Percentiles rank a stretch among this genome's conserved stretches.
phyloP scores from a whole-genome alignment of 2,113 vertebrate species.

The Thamnaconus septentrionalis region DNA sequence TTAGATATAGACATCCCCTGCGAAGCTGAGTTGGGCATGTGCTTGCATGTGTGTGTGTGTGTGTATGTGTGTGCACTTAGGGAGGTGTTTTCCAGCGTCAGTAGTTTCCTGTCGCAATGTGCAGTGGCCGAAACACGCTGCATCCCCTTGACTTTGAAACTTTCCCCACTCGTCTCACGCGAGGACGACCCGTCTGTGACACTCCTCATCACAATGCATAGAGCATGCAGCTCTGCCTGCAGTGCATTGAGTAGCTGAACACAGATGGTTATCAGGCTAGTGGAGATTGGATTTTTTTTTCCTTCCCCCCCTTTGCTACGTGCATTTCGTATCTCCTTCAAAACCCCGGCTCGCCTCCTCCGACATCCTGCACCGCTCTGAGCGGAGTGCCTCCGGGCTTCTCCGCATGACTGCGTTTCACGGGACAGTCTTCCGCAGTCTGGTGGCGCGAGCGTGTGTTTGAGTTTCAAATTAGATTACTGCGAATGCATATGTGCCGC shows the following conservation, averaged over 20 bases:
- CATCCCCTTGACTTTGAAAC: constrained; percentile 65
- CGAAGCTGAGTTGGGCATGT: not conserved
- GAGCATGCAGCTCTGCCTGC: constrained; percentile 40
- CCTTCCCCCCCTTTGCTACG: constrained; percentile 16
- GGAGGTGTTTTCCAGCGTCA: constrained; percentile 12
- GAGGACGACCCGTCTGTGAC: constrained; percentile 38
- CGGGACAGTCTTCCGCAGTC: constrained; percentile 10
- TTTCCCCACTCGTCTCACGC: constrained; percentile 33
- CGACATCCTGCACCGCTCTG: constrained; percentile 29
- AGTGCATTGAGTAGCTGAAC: constrained; percentile 52
- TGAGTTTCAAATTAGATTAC: constrained; percentile 5
- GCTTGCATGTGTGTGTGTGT: not conserved
- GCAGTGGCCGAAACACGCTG: constrained; percentile 12
- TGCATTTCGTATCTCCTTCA: constrained; percentile 26
- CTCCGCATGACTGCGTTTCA: constrained; percentile 19
- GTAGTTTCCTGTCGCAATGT: constrained; percentile 7
- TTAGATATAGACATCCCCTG: too few relatives aligned
- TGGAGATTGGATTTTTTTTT: constrained; percentile 61
- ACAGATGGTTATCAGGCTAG: constrained; percentile 63
- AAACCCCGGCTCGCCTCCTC: not conserved
- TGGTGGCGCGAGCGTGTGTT: not conserved
- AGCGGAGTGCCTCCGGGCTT: constrained; percentile 18
- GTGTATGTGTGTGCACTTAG: not conserved
- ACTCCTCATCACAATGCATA: constrained; percentile 57
- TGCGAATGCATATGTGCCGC: not conserved